These are phyloP conservation scores for Pelecanoides urinatrix DNA, from an alignment of 2,113 vertebrate genomes.

Conservation along the genomic window DNA sequence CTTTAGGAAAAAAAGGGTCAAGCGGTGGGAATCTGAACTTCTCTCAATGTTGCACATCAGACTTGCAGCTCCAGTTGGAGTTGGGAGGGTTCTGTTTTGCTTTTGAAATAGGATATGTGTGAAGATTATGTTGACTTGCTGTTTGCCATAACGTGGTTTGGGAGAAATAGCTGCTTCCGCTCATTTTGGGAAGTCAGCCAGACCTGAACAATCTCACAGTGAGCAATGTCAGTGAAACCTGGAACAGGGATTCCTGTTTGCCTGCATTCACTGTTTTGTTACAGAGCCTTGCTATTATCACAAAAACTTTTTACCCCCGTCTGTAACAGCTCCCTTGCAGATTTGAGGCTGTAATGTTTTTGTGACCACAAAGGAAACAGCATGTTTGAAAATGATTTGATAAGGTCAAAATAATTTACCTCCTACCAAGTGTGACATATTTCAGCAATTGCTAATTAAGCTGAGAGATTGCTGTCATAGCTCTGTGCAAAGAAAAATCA, in stretches of 20 bases:
- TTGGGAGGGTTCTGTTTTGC: neutral
- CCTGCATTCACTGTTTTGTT: neutral
- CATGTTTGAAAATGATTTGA: neutral
- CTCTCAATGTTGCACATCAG: neutral
- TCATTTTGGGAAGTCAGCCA: neutral
- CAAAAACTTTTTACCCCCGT: neutral
- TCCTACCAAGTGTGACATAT: slow-evolving; percentile 21
- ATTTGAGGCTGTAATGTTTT: neutral
- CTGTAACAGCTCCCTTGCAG: neutral
- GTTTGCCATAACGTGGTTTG: neutral
- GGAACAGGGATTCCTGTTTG: neutral
- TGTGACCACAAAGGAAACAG: neutral
- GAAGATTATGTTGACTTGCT: neutral
- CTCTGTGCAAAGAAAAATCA: neutral
- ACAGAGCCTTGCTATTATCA: neutral
- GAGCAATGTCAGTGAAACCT: neutral
- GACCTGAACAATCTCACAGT: neutral
- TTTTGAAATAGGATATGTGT: neutral
- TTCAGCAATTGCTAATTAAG: neutral
- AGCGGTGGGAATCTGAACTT: neutral
- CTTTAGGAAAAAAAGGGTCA: neutral
- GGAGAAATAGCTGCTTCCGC: neutral
- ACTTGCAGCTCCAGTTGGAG: neutral
- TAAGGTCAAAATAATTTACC: slow-evolving; percentile 38
- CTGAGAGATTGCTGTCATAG: neutral